phyloP scores from a whole-genome alignment of 1,140 invertebrate species.

The Ostrea denselamellosa region DNA sequence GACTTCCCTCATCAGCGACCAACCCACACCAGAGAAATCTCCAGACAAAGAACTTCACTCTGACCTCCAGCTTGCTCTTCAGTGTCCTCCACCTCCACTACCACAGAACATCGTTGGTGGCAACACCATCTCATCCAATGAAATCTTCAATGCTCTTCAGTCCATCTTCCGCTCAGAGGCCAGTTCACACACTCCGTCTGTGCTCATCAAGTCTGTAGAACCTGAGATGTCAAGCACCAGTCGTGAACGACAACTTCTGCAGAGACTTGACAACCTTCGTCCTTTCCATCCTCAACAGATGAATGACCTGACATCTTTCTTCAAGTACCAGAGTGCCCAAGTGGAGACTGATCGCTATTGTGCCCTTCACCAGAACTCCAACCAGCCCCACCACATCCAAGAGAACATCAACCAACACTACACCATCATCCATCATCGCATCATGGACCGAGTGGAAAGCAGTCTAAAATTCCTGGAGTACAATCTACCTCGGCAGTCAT shows the following conservation, averaged over 20 bases:
- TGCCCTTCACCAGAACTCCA: constrained; percentile 55
- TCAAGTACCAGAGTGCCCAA: constrained; percentile 61
- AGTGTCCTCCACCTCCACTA: constrained; percentile 46
- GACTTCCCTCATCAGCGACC: constrained; percentile 45
- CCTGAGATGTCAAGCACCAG: constrained; percentile 36
- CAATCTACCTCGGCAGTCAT: neutral
- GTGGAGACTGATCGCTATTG: constrained; percentile 64
- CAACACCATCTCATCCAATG: constrained; percentile 46
- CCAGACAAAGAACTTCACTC: neutral
- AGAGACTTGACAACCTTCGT: constrained; percentile 54
- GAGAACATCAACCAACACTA: constrained; percentile 58
- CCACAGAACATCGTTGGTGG: constrained; percentile 19
- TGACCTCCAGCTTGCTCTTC: constrained; percentile 49
- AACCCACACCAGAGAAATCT: constrained; percentile 25
- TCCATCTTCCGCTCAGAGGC: constrained; percentile 46
- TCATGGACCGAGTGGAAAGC: constrained; percentile 65
- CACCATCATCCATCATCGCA: constrained; percentile 58
- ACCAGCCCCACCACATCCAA: constrained; percentile 49
- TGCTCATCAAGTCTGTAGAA: constrained; percentile 40
- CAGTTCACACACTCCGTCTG: constrained; percentile 19
- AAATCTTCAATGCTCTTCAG: constrained; percentile 51
- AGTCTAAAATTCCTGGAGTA: constrained; percentile 61
- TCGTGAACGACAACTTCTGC: constrained; percentile 57
- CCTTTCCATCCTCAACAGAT: constrained; percentile 53
- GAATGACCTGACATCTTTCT: constrained; percentile 58